Evolutionary conservation across 2,888 invertebrate genomes (phyloP).

Genomic region (Tachina lurida): DNA sequence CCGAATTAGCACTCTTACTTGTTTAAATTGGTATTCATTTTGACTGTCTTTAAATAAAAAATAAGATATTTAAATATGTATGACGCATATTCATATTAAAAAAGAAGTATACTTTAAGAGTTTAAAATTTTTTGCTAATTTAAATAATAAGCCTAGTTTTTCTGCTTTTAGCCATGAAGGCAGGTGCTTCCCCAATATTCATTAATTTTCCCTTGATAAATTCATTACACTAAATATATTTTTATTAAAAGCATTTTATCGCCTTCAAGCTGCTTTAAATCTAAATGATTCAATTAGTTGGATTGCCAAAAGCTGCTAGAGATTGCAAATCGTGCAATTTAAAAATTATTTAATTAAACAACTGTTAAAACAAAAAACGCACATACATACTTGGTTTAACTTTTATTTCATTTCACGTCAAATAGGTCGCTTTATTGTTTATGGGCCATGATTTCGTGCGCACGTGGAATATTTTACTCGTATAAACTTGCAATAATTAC

Average conservation of each 20-base stretch:
- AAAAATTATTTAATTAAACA: slow-evolving; percentile 4
- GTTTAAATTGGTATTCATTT: too few species aligned
- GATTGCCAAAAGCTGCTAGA: slow-evolving; percentile 23
- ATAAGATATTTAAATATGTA: too few species aligned
- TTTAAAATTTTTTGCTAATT: too few species aligned
- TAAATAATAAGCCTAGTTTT: too few species aligned
- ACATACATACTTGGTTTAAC: slow-evolving; percentile 40
- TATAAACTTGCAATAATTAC: slow-evolving; percentile 22
- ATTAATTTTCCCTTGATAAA: slow-evolving; percentile 8
- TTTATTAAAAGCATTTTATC: slow-evolving; percentile 30
- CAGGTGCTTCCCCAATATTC: slow-evolving; percentile 1
- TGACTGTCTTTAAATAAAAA: too few species aligned
- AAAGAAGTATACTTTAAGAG: too few species aligned
- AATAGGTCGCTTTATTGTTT: slow-evolving; percentile 55
- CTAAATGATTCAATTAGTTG: slow-evolving; percentile 39
- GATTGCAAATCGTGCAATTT: slow-evolving; percentile 16
- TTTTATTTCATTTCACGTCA: slow-evolving; percentile 41
- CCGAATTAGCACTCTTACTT: too few species aligned
- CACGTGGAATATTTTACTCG: slow-evolving; percentile 57
- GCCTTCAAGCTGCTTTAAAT: slow-evolving; percentile 25
- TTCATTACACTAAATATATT: neutral
- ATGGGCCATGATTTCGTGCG: slow-evolving; percentile 48
- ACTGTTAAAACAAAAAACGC: slow-evolving; percentile 3
- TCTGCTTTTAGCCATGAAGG: too few species aligned
- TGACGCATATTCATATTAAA: too few species aligned